A percentile compares a stretch with the other conserved stretches of the same genome.
These are phyloP conservation scores for Sitta europaea DNA, from an alignment of 2,113 vertebrate genomes.

Conservation along the genomic window DNA sequence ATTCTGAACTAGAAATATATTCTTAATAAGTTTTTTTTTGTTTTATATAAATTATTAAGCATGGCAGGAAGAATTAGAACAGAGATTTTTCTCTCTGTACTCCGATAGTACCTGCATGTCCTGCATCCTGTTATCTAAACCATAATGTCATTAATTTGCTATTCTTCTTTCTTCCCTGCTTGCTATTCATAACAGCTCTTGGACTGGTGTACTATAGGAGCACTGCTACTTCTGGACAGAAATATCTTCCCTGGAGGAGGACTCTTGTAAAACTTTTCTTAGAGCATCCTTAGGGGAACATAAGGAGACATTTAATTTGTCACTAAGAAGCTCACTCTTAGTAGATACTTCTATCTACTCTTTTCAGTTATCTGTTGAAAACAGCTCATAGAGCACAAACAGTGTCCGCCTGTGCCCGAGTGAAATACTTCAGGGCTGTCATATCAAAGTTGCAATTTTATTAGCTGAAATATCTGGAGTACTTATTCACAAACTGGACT, in stretches of 20 bases:
- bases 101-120: not conserved
- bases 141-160: not conserved
- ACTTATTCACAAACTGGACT: not conserved
- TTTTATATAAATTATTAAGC: not conserved
- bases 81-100: not conserved
- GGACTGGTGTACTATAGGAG: not conserved
- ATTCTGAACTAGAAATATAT: not conserved
- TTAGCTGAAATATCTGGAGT: not conserved
- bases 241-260: not conserved
- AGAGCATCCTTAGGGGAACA: not conserved
- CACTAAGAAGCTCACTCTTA: not conserved
- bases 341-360: not conserved
- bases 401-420: accelerated
- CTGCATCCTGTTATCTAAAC: not conserved
- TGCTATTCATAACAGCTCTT: not conserved
- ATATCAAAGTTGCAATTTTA: not conserved
- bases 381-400: not conserved
- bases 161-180: not conserved
- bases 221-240: not conserved
- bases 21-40: not conserved
- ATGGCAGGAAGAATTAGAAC: not conserved
- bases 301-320: not conserved
- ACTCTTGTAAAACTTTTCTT: not conserved
- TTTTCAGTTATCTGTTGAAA: not conserved
- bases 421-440: not conserved